Base-by-base conservation (phyloP, 2,113 vertebrate species). In the Triplophysa tibetana region DNA sequence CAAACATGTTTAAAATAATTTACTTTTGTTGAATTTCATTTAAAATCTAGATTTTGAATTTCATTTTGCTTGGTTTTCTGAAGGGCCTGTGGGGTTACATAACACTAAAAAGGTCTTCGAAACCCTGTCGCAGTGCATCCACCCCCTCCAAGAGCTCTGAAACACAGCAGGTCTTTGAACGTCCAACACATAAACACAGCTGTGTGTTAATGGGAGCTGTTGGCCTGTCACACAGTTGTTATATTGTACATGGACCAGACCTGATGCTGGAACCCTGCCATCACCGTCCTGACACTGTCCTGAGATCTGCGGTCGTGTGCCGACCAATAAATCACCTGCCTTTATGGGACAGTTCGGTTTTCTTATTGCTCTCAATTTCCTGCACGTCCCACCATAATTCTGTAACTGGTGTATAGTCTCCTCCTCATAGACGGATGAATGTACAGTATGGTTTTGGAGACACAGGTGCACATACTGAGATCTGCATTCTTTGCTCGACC, bases 121-220 rank as follows among this genome's bases (percentile, higher is more conserved):
- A 52, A 52, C 16, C 4, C 13, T 52, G 50, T n/a, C n/a, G 1
- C 54, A 58, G 54, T 8, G 8, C n/a, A 21, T 58, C n/a, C 54
- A 8, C 19, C 16, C 54, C 54, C n/a, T 21, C 17, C 10, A 75
- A 69, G 75, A 50, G 24, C 52, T 70, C 26, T 80, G 67, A 83
- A 67, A 70, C 65, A 26, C 75, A 69, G 69, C 74, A 81, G 70
- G 84, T 75, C 73, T 26, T 29, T 58, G 78, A 74, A 81, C 13
- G 12, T 79, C 63, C 72, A n/a, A 17, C 74, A 72, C 62, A 72
- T 86, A 73, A 78, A 82, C 81, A 84, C 83, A 84, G 50, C 54
- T 79, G 81, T 50, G 52, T 82, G 80, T 77, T 80, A 78, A 81
- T 66, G 65, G 70, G 52, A 23, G 50, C 75, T 84, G 67, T 70